These are phyloP conservation scores for Callosobruchus maculatus DNA, from an alignment of 2,888 invertebrate genomes.

Conservation along the genomic window DNA sequence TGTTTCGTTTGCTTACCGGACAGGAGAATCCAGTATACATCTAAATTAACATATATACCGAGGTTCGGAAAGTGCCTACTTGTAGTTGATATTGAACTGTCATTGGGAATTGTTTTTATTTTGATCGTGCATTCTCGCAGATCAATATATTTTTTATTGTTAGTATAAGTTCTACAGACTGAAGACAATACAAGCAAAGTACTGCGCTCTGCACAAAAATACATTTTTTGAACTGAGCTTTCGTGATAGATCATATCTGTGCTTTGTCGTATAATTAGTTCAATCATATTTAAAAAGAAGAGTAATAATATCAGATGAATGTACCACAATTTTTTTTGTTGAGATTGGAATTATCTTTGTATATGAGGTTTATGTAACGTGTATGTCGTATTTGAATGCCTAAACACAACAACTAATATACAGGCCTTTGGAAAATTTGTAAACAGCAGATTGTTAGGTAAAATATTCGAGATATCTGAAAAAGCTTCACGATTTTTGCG, in stretches of 20 bases:
- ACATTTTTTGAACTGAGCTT: conserved; percentile 41
- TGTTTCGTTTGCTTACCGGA: conserved; percentile 97
- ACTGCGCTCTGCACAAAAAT: conserved; percentile 41
- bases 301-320: background rate
- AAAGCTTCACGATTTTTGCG: no score
- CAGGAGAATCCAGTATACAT: conserved; percentile 99
- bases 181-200: conserved; percentile 50
- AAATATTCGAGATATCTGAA: no score
- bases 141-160: conserved; percentile 48
- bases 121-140: conserved; percentile 47
- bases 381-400: background rate
- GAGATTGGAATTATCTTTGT: background rate
- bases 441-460: no score
- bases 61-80: conserved; percentile 62
- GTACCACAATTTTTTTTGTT: conserved; percentile 1
- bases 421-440: no score
- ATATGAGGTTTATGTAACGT: background rate
- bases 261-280: conserved; percentile 43
- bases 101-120: conserved; percentile 44
- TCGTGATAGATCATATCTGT: conserved; percentile 49
- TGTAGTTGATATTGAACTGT: conserved; percentile 49
- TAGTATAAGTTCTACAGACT: conserved; percentile 48
- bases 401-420: background rate
- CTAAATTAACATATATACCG: conserved; percentile 54
- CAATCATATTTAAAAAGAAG: conserved; percentile 11